phyloP scores from a whole-genome alignment of 2,888 invertebrate species.

The Melitaea athalia region DNA sequence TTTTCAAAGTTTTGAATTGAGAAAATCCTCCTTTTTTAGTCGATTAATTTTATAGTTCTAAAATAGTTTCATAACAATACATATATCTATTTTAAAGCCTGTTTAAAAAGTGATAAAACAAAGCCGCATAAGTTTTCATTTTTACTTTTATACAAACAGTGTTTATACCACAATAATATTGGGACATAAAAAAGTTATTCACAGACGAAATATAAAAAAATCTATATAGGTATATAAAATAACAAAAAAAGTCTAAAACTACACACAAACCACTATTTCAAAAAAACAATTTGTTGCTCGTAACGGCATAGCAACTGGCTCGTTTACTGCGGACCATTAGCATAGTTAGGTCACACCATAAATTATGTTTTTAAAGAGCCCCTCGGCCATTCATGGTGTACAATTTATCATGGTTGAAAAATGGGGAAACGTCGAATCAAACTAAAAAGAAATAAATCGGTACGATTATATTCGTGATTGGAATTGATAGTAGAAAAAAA shows the following conservation, averaged over 20 bases:
- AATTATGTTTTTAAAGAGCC: conserved; percentile 41
- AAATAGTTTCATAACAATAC: too few relatives aligned
- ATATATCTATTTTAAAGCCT: too few relatives aligned
- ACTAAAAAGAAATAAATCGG: conserved; percentile 21
- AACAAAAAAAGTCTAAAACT: background rate
- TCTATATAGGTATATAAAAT: background rate
- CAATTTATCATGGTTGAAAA: conserved; percentile 41
- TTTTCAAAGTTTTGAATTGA: too few relatives aligned
- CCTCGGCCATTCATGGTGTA: conserved; percentile 37
- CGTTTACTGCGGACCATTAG: conserved; percentile 19
- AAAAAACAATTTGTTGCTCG: conserved; percentile 25
- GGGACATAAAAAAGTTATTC: background rate
- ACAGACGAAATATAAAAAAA: background rate
- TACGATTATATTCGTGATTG: background rate
- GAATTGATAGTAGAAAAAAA: background rate
- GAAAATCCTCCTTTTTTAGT: too few relatives aligned
- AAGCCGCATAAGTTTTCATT: too few relatives aligned
- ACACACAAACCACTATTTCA: background rate
- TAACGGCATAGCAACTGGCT: conserved; percentile 26
- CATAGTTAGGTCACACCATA: conserved; percentile 35
- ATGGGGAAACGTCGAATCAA: conserved; percentile 35
- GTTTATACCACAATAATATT: too few relatives aligned
- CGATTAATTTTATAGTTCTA: too few relatives aligned
- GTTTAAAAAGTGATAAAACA: too few relatives aligned
- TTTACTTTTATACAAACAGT: too few relatives aligned